A percentile compares a stretch with the other conserved stretches of the same genome.
Evolutionary conservation across 2,797 vertebrate genomes (phyloP).

Genomic region (Lepilemur ruficaudatus): DNA sequence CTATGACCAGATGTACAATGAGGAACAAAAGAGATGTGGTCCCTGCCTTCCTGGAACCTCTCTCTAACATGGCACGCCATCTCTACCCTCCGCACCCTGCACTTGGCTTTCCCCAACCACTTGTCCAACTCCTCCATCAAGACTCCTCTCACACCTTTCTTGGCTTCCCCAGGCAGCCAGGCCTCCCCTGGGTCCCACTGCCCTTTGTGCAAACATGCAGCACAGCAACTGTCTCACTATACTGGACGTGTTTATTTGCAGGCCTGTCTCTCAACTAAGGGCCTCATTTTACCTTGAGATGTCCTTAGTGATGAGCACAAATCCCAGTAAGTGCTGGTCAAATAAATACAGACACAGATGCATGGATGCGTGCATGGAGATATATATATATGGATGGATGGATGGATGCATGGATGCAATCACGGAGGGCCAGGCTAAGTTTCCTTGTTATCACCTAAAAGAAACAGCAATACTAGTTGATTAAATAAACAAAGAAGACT

Average conservation of each 20-base stretch:
- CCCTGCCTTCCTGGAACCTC: background rate
- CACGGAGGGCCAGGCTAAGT: background rate
- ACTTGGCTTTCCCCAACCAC: background rate
- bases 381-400: background rate
- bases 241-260: background rate
- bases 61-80: background rate
- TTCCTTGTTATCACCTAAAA: background rate
- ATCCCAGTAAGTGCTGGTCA: background rate
- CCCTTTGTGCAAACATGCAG: background rate
- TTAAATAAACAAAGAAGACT: conserved; percentile 7
- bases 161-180: background rate
- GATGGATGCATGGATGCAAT: background rate
- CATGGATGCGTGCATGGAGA: too few species aligned
- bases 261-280: background rate
- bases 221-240: background rate
- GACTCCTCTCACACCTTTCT: background rate
- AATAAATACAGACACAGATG: background rate
- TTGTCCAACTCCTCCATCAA: background rate
- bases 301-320: background rate
- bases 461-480: background rate
- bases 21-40: background rate
- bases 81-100: background rate
- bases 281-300: background rate
- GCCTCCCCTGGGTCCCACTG: background rate
- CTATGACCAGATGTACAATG: background rate